Evolutionary conservation across 1,140 invertebrate species (phyloP), one percentile per base, ranked within the genome.

Genomic region (Campodea augens): DNA sequence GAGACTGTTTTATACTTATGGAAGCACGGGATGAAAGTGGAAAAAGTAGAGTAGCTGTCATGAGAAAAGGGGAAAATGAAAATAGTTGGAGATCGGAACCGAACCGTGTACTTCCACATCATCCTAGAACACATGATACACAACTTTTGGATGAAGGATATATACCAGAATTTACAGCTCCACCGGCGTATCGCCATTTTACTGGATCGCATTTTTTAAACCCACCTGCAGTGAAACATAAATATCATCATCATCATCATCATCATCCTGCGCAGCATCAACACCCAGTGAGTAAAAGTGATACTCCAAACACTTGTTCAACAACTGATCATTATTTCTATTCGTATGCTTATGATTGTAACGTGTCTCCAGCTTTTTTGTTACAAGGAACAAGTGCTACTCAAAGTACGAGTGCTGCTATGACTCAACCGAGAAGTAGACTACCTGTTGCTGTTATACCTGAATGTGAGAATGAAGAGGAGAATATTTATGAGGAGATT

Each of bases 401-500:
- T 44, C 29, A 44, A 44, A n/a, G 21, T 44, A 3, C 43, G 43
- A n/a, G n/a, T 18, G 10, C 1, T 2, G 25, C 21, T 25, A 19
- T 13, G 20, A 21, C 19, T 27, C 19, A 38, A 21, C 15, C 20
- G 13, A n/a, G 15, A 45, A 25, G 37, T 24, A 20, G 20, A 2
- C 4, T n/a, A 29, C 18, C 10, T 21, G 12, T 18, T 40, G 10
- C 20, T 15, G 23, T 20, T 13, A 38, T 39, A 21, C 4, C 46
- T 3, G 22, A 48, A 48, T 19, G n/a, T n/a, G n/a, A n/a, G n/a
- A n/a, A n/a, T n/a, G 82, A 78, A 12, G 76, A 80, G 58, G 82
- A 87, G 64, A 87, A 87, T 59, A 84, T 87, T 56, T 87, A 87
- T 58, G 82, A 86, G 64, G 82, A 87, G 67, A 85, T 87, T 53